phyloP scores from a whole-genome alignment of 1,140 invertebrate genomes.

The Drosophila dunni region DNA sequence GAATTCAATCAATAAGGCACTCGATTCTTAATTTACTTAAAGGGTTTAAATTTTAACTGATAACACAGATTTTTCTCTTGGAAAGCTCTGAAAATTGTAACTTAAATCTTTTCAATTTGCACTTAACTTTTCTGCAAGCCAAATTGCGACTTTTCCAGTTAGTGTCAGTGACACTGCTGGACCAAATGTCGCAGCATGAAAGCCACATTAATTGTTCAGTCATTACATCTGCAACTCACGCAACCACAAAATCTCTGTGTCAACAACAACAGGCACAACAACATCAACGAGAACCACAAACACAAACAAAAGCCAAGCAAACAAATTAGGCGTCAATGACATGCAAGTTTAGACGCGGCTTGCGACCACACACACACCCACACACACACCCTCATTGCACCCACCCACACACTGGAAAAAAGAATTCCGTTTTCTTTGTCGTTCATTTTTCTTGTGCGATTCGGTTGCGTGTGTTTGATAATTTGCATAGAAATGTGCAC shows the following conservation, averaged over 20 bases:
- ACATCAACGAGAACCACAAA: constrained; percentile 12
- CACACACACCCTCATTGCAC: constrained; percentile 11
- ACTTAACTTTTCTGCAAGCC: too few relatives aligned
- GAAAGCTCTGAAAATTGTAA: background rate
- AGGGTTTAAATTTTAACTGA: too few relatives aligned
- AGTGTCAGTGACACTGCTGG: constrained; percentile 2
- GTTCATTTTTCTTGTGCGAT: background rate
- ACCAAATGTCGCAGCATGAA: constrained; percentile 21
- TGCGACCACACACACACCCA: constrained; percentile 36
- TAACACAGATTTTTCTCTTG: too few relatives aligned
- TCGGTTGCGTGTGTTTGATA: constrained; percentile 62
- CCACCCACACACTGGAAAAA: constrained; percentile 2
- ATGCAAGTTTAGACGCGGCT: constrained; percentile 72
- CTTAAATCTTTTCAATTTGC: background rate
- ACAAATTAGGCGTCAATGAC: constrained; percentile 80
- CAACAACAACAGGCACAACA: constrained; percentile 15
- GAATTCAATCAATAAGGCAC: background rate
- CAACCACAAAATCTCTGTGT: constrained; percentile 72
- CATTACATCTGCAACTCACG: constrained; percentile 49
- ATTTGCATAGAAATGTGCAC: constrained; percentile 78
- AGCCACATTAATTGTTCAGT: constrained; percentile 44
- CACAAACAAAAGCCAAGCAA: constrained; percentile 73
- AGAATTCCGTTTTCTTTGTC: background rate
- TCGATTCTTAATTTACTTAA: background rate
- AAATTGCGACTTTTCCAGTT: background rate